phyloP scores from a whole-genome alignment of 2,113 vertebrate species.

The Cynocephalus volans region DNA sequence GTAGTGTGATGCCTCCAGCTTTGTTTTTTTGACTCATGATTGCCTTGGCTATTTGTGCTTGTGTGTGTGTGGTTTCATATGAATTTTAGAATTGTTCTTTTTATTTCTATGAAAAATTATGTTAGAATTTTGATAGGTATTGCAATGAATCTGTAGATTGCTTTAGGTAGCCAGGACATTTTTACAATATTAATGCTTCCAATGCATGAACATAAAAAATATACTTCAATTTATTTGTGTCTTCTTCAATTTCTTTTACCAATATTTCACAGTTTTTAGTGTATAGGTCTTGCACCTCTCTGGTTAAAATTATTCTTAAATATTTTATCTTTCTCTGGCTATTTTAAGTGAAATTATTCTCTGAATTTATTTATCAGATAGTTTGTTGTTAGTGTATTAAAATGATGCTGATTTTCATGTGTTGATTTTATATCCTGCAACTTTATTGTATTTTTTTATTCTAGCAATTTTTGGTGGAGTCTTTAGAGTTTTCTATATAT shows the following conservation, averaged over 20 bases:
- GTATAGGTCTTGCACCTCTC: neutral
- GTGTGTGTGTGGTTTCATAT: too few species aligned
- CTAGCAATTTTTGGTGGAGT: neutral
- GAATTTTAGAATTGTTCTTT: neutral
- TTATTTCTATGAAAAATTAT: neutral
- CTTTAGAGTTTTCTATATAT: neutral
- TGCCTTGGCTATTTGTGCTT: neutral
- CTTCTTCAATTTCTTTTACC: neutral
- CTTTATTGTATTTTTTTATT: neutral
- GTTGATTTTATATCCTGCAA: neutral
- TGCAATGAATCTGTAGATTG: neutral
- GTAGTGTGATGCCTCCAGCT: neutral
- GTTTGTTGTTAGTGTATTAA: neutral
- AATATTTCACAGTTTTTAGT: neutral
- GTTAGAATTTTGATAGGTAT: neutral
- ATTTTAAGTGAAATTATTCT: neutral
- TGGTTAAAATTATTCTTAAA: neutral
- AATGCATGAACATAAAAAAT: neutral
- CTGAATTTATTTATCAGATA: neutral
- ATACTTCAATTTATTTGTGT: neutral
- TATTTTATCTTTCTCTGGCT: neutral
- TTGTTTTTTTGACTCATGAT: neutral
- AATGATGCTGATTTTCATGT: neutral
- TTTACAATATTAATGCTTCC: neutral
- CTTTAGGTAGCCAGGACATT: neutral